phyloP scores from a whole-genome alignment of 1,140 invertebrate genomes.

The Tenebrio molitor region DNA sequence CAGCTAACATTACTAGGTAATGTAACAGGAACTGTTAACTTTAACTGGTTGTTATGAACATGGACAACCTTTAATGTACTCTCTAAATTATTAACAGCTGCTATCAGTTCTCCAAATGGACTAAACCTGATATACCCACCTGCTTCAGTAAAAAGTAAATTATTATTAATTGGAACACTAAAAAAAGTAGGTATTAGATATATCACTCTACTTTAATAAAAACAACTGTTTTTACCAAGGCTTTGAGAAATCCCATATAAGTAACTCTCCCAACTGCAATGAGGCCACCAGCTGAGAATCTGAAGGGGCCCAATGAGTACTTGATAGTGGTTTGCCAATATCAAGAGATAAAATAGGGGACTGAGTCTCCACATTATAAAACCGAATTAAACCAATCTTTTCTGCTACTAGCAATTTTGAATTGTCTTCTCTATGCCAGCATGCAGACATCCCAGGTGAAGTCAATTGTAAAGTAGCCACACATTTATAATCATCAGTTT shows the following conservation, averaged over 20 bases:
- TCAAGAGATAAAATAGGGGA: constrained; percentile 81
- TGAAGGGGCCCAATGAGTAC: constrained; percentile 78
- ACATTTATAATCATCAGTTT: constrained; percentile 70
- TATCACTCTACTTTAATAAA: neutral
- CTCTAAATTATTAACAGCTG: constrained; percentile 73
- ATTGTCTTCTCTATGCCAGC: constrained; percentile 79
- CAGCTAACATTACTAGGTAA: constrained; percentile 73
- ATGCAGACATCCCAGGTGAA: constrained; percentile 78
- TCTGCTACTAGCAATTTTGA: constrained; percentile 82
- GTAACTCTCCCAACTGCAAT: constrained; percentile 73
- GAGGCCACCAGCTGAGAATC: constrained; percentile 76
- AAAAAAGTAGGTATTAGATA: constrained; percentile 50
- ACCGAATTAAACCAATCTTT: constrained; percentile 79
- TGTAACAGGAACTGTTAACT: constrained; percentile 69
- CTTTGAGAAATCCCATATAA: constrained; percentile 75
- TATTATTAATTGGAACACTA: constrained; percentile 71
- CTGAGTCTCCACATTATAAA: constrained; percentile 79
- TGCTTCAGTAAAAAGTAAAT: constrained; percentile 72
- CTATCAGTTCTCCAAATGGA: constrained; percentile 71
- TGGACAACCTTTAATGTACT: constrained; percentile 73
- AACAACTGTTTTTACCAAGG: constrained; percentile 67
- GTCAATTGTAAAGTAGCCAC: constrained; percentile 74
- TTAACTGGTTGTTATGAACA: constrained; percentile 70
- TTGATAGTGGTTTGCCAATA: constrained; percentile 73
- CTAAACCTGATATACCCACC: constrained; percentile 72